These are phyloP conservation scores for Pelagia noctiluca DNA, from an alignment of 30 jellyfish, hydroid and myxozoan genomes.

Conservation along the genomic window DNA sequence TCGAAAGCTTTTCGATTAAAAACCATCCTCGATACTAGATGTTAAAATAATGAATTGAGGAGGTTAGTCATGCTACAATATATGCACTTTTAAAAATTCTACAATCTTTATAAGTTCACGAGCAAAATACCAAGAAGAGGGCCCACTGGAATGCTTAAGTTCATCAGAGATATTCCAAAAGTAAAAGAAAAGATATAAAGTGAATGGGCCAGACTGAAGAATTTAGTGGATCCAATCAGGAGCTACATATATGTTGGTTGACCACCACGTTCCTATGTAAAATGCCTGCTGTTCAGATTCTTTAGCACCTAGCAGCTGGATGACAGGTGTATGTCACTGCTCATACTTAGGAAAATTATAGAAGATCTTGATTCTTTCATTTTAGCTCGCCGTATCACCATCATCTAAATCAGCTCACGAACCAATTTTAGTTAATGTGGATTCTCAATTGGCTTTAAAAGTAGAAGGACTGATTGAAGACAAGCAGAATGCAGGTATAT, in stretches of 20 bases:
- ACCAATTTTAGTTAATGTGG: slow-evolving; percentile 61
- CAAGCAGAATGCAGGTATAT: slow-evolving; percentile 53
- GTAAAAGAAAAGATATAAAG: too few relatives aligned
- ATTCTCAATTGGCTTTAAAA: slow-evolving; percentile 72
- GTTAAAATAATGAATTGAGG: too few relatives aligned
- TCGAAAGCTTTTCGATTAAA: too few relatives aligned
- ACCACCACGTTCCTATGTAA: background rate
- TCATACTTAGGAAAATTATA: background rate
- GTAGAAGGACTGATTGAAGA: slow-evolving; percentile 83
- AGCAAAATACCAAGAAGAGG: too few relatives aligned
- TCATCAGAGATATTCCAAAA: too few relatives aligned
- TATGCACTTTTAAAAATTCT: too few relatives aligned
- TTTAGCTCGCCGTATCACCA: slow-evolving; percentile 87
- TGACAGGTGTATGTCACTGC: background rate
- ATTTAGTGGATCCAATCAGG: too few relatives aligned
- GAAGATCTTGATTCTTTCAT: background rate
- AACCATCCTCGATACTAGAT: too few relatives aligned
- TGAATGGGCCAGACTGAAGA: too few relatives aligned
- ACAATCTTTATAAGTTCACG: too few relatives aligned
- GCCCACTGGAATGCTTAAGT: too few relatives aligned
- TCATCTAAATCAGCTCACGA: slow-evolving; percentile 59
- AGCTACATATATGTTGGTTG: background rate
- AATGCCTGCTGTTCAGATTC: background rate
- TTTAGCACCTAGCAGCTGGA: background rate
- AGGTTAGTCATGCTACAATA: too few relatives aligned